Base-by-base conservation (phyloP, 1,140 invertebrate species). In the Bombus huntii region DNA sequence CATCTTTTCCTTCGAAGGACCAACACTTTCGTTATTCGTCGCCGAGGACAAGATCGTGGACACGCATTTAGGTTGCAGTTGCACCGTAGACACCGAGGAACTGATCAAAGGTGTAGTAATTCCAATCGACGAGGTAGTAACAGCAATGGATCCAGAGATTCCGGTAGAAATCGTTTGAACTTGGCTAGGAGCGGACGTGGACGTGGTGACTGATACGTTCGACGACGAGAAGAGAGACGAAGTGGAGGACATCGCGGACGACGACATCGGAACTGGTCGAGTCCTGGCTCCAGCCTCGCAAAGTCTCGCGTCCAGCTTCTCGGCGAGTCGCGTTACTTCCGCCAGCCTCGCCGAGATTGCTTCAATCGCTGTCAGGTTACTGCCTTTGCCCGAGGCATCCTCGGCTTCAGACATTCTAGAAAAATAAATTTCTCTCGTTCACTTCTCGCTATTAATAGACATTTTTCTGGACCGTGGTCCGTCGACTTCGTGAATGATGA, bases 241-340 rank as follows among this genome's bases (percentile, higher is more conserved):
- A 37, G 87, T 39, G 37, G 87, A 87, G 39, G 90, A 90, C 57
- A 85, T 92, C 57, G 79, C 94, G 92, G 62, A 93, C 88, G 37
- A 90, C 70, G 90, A 87, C 90, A 68, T 84, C 28, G 31, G 90
- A 44, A 87, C 90, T 68, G 88, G 83, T 87, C 92, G 92, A 83
- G 93, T 94, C 70, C 91, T 91, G 12, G 94, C 94, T 15, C 94
- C 94, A 92, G 93, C 96, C 95, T 91, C 96, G 94, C 92, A 97
- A 83, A 94, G 95, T 92, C 93, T 94, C 15, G 95, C 95, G 89
- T 97, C 97, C 70, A 97, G 92, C 81, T 97, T 96, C 89, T 97
- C 97, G 2, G 97, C 97, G 4, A 97, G 95, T 72, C 95, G 95
- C 13, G 97, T 96, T 0, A 97, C 96, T 92, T 97, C 96, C n/a